A percentile compares a stretch with the other conserved stretches of the same genome.
These are phyloP conservation scores for Neodiprion fabricii DNA, from an alignment of 1,140 invertebrate genomes.

Conservation along the genomic window DNA sequence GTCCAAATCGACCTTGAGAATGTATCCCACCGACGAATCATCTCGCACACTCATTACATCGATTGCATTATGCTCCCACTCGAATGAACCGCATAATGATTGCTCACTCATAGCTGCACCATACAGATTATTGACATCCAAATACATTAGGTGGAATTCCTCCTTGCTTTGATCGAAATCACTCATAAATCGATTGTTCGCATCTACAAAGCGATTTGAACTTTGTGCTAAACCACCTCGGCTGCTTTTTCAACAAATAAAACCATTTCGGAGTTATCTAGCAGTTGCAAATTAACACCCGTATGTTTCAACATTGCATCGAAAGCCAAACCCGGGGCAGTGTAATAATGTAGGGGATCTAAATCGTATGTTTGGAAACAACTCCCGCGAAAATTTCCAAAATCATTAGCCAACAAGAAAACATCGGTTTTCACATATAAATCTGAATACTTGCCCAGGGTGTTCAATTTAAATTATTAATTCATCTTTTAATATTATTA, in stretches of 20 bases:
- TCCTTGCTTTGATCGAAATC: constrained; percentile 49
- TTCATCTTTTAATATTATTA: too few species aligned
- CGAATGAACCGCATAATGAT: constrained; percentile 53
- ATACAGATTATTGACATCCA: constrained; percentile 65
- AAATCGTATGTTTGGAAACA: constrained; percentile 41
- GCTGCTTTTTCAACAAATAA: constrained; percentile 45
- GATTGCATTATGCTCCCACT: constrained; percentile 47
- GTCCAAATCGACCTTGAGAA: constrained; percentile 52
- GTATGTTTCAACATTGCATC: constrained; percentile 38
- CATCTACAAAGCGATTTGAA: constrained; percentile 26
- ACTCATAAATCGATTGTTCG: constrained; percentile 56
- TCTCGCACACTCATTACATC: constrained; percentile 46
- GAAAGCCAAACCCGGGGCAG: too few species aligned
- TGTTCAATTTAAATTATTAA: constrained; percentile 44
- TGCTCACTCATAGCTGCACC: constrained; percentile 58
- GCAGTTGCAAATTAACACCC: constrained; percentile 55
- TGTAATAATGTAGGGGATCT: constrained; percentile 25
- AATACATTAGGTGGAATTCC: constrained; percentile 54
- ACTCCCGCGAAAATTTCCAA: constrained; percentile 49
- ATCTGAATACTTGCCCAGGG: constrained; percentile 52
- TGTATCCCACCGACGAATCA: constrained; percentile 41
- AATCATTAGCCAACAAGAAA: constrained; percentile 49
- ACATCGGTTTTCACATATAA: constrained; percentile 58
- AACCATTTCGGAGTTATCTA: constrained; percentile 29
- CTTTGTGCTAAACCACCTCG: constrained; percentile 47